A percentile compares a stretch with the other conserved stretches of the same genome.
Evolutionary conservation across 2,113 vertebrate genomes (phyloP).

Genomic region (Siniperca knerii): DNA sequence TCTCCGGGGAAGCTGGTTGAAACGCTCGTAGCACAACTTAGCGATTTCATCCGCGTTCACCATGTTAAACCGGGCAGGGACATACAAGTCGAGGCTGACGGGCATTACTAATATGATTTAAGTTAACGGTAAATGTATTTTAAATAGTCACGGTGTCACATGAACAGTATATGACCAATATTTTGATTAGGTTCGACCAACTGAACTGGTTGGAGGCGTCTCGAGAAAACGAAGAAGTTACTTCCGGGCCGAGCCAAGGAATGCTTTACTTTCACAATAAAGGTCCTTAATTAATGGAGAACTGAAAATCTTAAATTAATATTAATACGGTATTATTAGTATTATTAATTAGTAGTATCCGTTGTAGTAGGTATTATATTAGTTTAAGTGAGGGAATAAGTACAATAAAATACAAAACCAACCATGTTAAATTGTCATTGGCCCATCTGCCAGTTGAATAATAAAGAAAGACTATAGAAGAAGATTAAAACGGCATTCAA

Average conservation of each 20-base stretch:
- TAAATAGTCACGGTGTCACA: background rate
- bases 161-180: accelerated
- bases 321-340: background rate
- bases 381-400: background rate
- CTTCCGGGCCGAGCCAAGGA: conserved; percentile 48
- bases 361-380: background rate
- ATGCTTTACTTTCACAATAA: conserved; percentile 55
- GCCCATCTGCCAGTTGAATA: too few relatives aligned
- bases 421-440: background rate
- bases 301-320: background rate
- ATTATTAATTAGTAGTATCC: background rate
- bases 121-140: background rate
- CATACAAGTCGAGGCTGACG: accelerated
- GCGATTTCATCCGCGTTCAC: conserved; percentile 89
- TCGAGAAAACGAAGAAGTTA: background rate
- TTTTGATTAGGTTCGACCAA: accelerated
- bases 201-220: accelerated
- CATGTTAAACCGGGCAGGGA: conserved; percentile 59
- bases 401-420: background rate
- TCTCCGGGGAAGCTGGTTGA: conserved; percentile 86
- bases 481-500: background rate
- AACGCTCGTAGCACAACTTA: conserved; percentile 86
- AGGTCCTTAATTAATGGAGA: background rate
- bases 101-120: background rate
- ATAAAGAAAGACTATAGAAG: background rate